phyloP scores from a whole-genome alignment of 92 coral and sea anemone genomes.

The Siderastrea siderea region DNA sequence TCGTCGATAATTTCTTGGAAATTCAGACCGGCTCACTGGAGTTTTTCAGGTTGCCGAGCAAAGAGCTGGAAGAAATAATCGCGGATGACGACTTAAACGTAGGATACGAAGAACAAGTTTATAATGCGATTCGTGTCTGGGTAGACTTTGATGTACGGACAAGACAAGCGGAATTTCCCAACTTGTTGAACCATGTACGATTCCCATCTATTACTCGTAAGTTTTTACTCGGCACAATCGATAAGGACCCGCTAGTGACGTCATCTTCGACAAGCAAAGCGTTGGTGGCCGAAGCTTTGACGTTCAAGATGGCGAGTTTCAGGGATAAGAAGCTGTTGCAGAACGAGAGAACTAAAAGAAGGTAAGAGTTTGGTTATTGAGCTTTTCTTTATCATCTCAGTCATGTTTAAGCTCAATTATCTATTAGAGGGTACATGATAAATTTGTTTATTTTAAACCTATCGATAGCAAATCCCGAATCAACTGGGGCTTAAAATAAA shows the following conservation, averaged over 20 bases:
- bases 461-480: too few relatives aligned
- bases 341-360: constrained; percentile 70
- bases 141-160: constrained; percentile 72
- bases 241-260: constrained; percentile 80
- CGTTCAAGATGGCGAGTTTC: constrained; percentile 72
- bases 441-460: too few relatives aligned
- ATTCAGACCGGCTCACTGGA: constrained; percentile 62
- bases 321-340: constrained; percentile 67
- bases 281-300: constrained; percentile 83
- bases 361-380: constrained; percentile 41
- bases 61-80: constrained; percentile 71
- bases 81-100: constrained; percentile 90
- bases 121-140: constrained; percentile 82
- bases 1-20: constrained; percentile 76
- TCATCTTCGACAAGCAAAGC: constrained; percentile 73
- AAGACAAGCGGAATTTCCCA: constrained; percentile 66
- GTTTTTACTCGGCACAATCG: constrained; percentile 76
- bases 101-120: constrained; percentile 84
- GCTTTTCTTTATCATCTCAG: too few relatives aligned
- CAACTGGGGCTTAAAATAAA: too few relatives aligned
- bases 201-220: constrained; percentile 80
- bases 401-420: background rate
- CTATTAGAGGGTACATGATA: too few relatives aligned
- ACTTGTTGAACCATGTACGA: constrained; percentile 78
- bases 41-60: constrained; percentile 68